A percentile compares a stretch with the other conserved stretches of the same genome.
Conservation (phyloP, 1,140 invertebrate genomes). For the Sycobia sp. region DNA sequence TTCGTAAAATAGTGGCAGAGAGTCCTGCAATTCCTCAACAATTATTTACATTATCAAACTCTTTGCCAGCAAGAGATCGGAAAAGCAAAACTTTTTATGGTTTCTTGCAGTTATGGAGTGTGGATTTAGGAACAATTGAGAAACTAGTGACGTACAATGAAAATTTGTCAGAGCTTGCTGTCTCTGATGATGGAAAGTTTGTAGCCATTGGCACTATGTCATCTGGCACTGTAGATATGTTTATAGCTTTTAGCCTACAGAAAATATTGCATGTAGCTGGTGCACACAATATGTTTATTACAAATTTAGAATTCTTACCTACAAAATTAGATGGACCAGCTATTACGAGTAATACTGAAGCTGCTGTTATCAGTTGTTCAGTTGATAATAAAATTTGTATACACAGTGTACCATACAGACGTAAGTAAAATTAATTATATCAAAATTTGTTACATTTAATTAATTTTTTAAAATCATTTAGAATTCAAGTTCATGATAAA, state of each 20-base stretch:
- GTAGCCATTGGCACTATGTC: constrained; percentile 92
- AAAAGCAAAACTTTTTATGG: constrained; percentile 54
- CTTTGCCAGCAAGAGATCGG: constrained; percentile 75
- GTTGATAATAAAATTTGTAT: constrained; percentile 92
- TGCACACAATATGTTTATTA: constrained; percentile 93
- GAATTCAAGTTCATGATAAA: too few species aligned
- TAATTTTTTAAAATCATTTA: too few species aligned
- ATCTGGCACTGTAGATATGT: constrained; percentile 87
- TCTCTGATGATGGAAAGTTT: constrained; percentile 89
- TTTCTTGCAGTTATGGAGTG: constrained; percentile 76
- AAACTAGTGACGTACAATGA: constrained; percentile 70
- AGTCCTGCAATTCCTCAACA: constrained; percentile 48
- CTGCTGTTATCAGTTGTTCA: constrained; percentile 90
- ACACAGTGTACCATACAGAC: constrained; percentile 82
- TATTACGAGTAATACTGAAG: constrained; percentile 75
- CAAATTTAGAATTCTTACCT: constrained; percentile 87
- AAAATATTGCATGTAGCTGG: constrained; percentile 78
- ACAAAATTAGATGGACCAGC: constrained; percentile 68
- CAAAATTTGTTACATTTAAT: constrained; percentile 10
- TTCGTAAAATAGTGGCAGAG: constrained; percentile 50
- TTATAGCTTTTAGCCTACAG: constrained; percentile 91
- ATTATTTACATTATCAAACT: constrained; percentile 84
- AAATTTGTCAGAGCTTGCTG: constrained; percentile 82
- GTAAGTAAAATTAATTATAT: constrained; percentile 65
- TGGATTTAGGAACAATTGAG: constrained; percentile 62